Conservation (phyloP, 2,113 vertebrate genomes). For the Scomber scombrus region DNA sequence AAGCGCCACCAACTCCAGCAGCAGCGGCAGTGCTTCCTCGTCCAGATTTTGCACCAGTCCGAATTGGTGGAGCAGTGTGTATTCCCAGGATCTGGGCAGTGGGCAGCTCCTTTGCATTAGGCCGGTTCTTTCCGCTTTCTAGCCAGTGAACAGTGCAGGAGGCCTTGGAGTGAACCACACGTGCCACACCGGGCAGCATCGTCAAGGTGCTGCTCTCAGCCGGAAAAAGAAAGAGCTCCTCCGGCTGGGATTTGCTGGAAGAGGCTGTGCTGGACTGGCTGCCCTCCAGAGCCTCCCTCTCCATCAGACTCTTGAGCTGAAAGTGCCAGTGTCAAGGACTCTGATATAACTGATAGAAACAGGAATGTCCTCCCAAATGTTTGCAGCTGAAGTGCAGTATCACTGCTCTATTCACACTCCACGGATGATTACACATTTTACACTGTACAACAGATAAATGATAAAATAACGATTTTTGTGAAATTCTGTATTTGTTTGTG, state of each 20-base stretch:
- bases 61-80: conserved; percentile 79
- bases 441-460: background rate
- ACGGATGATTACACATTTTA: background rate
- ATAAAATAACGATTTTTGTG: background rate
- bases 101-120: conserved; percentile 91
- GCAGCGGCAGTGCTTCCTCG: conserved; percentile 35
- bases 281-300: conserved; percentile 87
- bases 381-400: background rate
- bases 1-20: conserved; percentile 13
- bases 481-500: too few species aligned
- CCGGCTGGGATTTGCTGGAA: conserved; percentile 77
- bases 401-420: background rate
- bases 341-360: conserved; percentile 3
- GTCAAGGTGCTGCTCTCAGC: conserved; percentile 92
- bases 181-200: conserved; percentile 92
- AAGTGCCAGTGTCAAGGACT: conserved; percentile 79
- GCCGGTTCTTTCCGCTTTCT: conserved; percentile 92
- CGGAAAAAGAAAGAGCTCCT: conserved; percentile 92
- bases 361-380: background rate
- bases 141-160: conserved; percentile 99
- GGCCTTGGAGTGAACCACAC: conserved; percentile 98
- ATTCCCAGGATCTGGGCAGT: conserved; percentile 96
- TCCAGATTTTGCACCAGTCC: conserved; percentile 65
- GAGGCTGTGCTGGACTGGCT: conserved; percentile 71
- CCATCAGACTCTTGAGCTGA: conserved; percentile 92